phyloP scores from a whole-genome alignment of 2,797 vertebrate genomes.

The Gadopsis bispinosus region DNA sequence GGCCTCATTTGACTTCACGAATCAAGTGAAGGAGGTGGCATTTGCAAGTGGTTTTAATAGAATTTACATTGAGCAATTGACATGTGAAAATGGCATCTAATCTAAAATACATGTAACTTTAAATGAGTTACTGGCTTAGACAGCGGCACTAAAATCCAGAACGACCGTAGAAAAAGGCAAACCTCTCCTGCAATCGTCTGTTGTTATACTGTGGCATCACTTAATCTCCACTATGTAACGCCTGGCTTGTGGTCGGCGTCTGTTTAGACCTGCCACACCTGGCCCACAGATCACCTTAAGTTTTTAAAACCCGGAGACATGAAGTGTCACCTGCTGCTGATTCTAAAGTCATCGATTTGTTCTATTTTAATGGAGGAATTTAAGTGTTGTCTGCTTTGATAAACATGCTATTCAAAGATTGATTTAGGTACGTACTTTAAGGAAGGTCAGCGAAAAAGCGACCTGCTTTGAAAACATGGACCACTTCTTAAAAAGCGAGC shows the following conservation, averaged over 20 bases:
- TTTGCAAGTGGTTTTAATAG: background rate
- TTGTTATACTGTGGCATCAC: background rate
- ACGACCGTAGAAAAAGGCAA: background rate
- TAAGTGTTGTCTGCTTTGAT: background rate
- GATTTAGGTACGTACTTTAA: background rate
- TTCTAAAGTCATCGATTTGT: background rate
- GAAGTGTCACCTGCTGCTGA: background rate
- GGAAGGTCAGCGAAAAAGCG: background rate
- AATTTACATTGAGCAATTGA: background rate
- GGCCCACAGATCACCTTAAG: background rate
- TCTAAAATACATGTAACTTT: background rate
- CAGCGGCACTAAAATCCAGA: background rate
- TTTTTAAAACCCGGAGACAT: background rate
- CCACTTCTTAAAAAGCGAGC: too few species aligned
- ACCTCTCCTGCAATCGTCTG: background rate
- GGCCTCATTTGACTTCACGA: background rate
- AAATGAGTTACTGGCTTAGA: background rate
- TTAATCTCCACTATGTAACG: background rate
- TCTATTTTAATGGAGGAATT: background rate
- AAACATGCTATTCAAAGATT: background rate
- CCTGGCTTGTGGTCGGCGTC: slow-evolving; percentile 1
- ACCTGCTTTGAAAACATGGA: background rate
- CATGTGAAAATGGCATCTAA: background rate
- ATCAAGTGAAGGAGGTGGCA: background rate
- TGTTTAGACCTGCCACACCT: background rate